Base-by-base conservation (phyloP, 2,888 invertebrate species). In the Eulithis prunata region DNA sequence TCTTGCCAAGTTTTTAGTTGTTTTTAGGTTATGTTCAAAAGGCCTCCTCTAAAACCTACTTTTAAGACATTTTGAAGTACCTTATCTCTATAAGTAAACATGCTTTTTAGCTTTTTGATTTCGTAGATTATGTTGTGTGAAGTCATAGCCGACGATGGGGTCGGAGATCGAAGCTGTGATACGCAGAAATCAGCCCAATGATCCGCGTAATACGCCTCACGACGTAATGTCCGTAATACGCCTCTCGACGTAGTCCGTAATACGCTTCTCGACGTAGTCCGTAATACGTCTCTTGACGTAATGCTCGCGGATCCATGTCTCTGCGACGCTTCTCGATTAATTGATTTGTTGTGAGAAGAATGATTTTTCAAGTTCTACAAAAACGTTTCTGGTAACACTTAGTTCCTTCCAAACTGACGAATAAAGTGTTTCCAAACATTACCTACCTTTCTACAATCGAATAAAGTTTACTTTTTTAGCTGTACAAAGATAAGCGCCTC, bases 131-230 rank as follows among this genome's bases (percentile, higher is more conserved):
- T 8, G 41, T 41, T 41, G 41, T 41, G 41, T 41, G 41, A 41
- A 41, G 41, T 41, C 8, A 32, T 6, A 41, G 8, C 41, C 41
- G 5, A 8, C 8, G 41, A 49, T 21, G 8, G 21, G 49, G 21
- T 49, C 49, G 21, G 3, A 21, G 21, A 3, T 49, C 4, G 49
- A 41, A 54, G 38, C 51, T 11, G 12, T 21, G 60, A 60, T 46
- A 32, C 38, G 41, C 41, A 28, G 58, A 46, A 45, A 55, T 58
- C 58, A 14, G 46, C 38, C 6, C 66, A 58, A 55, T 62, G 66
- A 66, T 21, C 58, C 62, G 66, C 11, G 49, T 61, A 58, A 66
- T 46, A n/a, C 41, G 49, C 51, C 66, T 49, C 36, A 49, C 49
- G 41, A 57, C 64, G 56, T 59, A 38, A 14, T 38, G 54, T 49